Base-by-base conservation (phyloP, 2,888 invertebrate species). In the Pachymerium ferrugineum region DNA sequence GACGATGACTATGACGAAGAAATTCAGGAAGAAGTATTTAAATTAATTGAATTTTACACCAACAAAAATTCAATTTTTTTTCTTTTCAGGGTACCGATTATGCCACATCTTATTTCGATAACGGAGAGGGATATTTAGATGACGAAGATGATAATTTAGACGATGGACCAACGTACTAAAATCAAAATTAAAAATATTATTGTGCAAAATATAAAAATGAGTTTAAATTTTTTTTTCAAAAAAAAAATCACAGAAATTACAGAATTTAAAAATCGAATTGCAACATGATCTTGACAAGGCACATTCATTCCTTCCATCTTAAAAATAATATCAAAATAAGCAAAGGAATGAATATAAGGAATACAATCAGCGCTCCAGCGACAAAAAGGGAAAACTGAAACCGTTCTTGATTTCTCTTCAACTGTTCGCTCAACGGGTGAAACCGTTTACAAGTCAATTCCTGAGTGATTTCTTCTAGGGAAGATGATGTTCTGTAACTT, bases 91-190 rank as follows among this genome's bases (percentile, higher is more conserved):
- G 74, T 42, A 78, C 77, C 8, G 78, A 78, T 74, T 78, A 78
- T 72, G 76, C 69, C 42, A n/a, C 22, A 4, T 75, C 67, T 71
- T 78, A 78, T 72, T 78, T 78, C 72, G 78, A 78, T 69, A 78
- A 78, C 74, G 78, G 78, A 70, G 78, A 78, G 74, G 74, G 10
- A 12, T 78, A 76, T 72, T 73, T 77, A 31, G 78, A 78, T 72
- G 78, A 78, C 6, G 77, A 77, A 28, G 78, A 78, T 19, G 77
- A 78, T 67, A 78, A 78, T 72, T 42, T 74, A 3, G 77, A 78
- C 8, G 78, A 78, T 73, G 77, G 76, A 3, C 76, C 77, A 10
- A 70, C 67, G 33, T 77, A 75, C n/a, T 77, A 31, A 69, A 54
- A 12, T 54, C 35, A 35, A 35, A 35, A 6, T 12, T 10, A 6